Base-by-base conservation (phyloP, 2,113 vertebrate genomes). In the Tychaedon coryphoeus region DNA sequence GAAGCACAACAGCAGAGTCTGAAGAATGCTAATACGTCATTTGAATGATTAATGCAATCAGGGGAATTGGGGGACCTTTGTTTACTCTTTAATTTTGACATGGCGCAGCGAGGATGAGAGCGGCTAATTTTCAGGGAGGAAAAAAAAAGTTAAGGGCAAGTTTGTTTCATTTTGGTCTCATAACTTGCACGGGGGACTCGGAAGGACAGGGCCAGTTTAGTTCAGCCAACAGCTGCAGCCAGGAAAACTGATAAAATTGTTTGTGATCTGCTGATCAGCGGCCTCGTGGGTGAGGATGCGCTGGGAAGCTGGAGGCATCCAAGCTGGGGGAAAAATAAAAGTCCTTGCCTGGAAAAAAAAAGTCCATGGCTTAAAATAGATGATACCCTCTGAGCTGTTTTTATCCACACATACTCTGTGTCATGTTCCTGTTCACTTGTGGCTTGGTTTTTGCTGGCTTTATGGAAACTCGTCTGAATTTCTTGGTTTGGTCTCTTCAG, bases 21-120 rank as follows among this genome's bases (percentile, higher is more conserved):
- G 97, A 98, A 98, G 98, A 98, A 99, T 99, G 98, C 98, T 98
- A 99, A 99, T 99, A 99, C 98, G 98, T 98, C 98, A 98, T 98
- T 98, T 99, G 98, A 99, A 99, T 99, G 98, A 99, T 99, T 99
- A 99, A 99, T 99, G 98, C 98, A 99, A 98, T 98, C 98, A 98
- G 97, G 98, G 98, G 98, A 98, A 98, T 97, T 98, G 98, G 98
- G 98, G 97, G 98, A 98, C 98, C 98, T 99, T 98, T 99, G 98
- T 99, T 98, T 99, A 98, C 98, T 98, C 98, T 98, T 98, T 98
- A 98, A 98, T 98, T 99, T 98, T 99, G 98, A 98, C 98, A 98
- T 96, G 98, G 98, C 75, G 34, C 98, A 98, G 98, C 95, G 96
- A 98, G 97, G 97, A 98, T 97, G 97, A 97, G 96, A 97, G 84